phyloP scores from a whole-genome alignment of 2,797 vertebrate species.

The Neomorphus geoffroyi region DNA sequence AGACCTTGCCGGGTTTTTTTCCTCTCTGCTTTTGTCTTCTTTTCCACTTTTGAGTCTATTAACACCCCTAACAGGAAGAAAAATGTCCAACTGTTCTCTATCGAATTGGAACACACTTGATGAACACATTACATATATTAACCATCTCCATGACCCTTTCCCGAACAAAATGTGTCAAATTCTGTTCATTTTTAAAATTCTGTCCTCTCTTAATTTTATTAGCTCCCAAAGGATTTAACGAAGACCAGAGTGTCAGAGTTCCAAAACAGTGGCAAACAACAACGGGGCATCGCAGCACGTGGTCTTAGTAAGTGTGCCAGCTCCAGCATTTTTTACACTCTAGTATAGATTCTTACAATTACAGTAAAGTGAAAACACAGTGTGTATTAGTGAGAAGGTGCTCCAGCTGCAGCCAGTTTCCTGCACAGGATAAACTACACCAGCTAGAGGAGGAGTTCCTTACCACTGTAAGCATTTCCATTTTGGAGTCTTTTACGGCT shows the following conservation, averaged over 20 bases:
- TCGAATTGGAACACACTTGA: background rate
- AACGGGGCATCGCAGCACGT: background rate
- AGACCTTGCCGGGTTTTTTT: background rate
- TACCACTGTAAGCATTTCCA: background rate
- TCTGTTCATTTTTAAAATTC: background rate
- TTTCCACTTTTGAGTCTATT: slow-evolving; percentile 30
- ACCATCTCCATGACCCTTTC: background rate
- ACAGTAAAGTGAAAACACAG: background rate
- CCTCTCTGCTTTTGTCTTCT: background rate
- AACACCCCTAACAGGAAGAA: slow-evolving; percentile 12
- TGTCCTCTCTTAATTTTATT: background rate
- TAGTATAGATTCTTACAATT: background rate
- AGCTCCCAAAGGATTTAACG: background rate
- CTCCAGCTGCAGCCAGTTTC: background rate
- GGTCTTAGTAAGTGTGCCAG: background rate
- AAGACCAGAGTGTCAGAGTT: background rate
- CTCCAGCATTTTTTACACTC: background rate
- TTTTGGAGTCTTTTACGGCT: background rate
- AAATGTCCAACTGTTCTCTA: background rate
- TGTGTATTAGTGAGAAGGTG: background rate
- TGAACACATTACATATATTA: background rate
- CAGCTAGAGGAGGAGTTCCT: background rate
- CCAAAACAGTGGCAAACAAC: background rate
- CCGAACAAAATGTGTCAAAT: background rate
- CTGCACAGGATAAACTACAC: background rate